Base-by-base conservation (phyloP, 2,888 invertebrate species). In the Eledona agricola region DNA sequence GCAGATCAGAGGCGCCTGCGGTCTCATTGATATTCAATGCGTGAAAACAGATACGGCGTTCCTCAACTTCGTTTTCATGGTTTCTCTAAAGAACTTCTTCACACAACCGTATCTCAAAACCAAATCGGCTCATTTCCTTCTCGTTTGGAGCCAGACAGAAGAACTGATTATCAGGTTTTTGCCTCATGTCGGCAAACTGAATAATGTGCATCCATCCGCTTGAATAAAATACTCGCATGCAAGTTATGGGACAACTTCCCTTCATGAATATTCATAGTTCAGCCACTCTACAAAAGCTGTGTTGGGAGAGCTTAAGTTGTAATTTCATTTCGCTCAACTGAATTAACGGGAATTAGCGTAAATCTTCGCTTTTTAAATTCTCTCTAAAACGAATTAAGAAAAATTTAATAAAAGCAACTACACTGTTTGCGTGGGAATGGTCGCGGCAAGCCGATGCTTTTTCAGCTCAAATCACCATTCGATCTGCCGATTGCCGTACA, bases 1-100 rank as follows among this genome's bases (percentile, higher is more conserved):
- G 12, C 50, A 40, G 40, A 32, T 40, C 38, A 31, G 50, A 47
- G 28, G 37, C 58, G 6, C 20, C 29, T 58, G 65, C 53, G 61
- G 65, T 60, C 65, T 69, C 68, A 69, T 69, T 70, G 65, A 65
- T 67, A 68, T 70, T 67, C 68, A 56, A 62, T 55, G 54, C 63
- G 65, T 63, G 66, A 58, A 59, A 63, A 63, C 63, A 62, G 65
- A 66, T 65, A 67, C 59, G 58, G 57, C 64, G 60, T 64, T 66
- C 65, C 57, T 60, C 59, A 61, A 65, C 62, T 66, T 65, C 64
- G 62, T 65, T 65, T 59, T 57, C 57, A 55, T 42, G 58, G 62
- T 59, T 51, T 52, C 57, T 51, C 29, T 55, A 61, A 63, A 61
- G 57, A 64, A 62, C 58, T 62, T 60, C 45, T 34, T 29, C 50